These are phyloP conservation scores for Aptenodytes patagonicus DNA, from an alignment of 2,113 vertebrate genomes.

Conservation along the genomic window DNA sequence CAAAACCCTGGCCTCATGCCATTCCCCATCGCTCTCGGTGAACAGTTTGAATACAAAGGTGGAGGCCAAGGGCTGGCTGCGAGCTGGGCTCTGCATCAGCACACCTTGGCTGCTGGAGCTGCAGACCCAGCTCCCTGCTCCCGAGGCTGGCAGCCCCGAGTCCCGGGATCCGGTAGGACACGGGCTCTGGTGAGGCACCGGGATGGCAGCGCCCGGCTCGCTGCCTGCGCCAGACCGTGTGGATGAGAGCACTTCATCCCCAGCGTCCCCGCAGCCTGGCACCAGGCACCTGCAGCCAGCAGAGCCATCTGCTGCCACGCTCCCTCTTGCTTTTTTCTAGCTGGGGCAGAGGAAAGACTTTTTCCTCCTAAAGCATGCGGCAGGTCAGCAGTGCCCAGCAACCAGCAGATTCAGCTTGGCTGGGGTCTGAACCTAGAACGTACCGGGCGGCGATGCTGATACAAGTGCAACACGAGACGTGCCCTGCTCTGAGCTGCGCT, in stretches of 20 bases:
- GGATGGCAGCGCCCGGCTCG: not conserved
- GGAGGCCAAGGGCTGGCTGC: not conserved
- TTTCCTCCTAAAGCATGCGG: not conserved
- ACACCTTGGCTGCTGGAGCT: not conserved
- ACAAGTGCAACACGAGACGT: accelerated
- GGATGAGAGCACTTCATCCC: not conserved
- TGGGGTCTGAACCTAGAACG: not conserved
- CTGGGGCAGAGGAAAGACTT: not conserved
- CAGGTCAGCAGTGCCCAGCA: not conserved
- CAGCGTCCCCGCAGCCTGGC: not conserved
- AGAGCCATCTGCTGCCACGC: accelerated
- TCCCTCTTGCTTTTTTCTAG: not conserved
- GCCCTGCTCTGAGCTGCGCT: too few relatives aligned
- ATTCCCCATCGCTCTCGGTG: accelerated
- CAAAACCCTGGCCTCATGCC: not conserved
- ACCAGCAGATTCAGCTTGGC: not conserved
- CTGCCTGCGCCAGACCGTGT: not conserved
- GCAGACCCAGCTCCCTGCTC: not conserved
- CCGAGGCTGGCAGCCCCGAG: accelerated
- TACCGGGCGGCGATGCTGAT: accelerated
- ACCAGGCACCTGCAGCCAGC: not conserved
- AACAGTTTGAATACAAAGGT: accelerated
- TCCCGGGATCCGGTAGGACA: not conserved
- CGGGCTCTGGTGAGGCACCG: not conserved
- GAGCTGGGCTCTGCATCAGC: not conserved